Percentiles rank a stretch among this genome's conserved stretches.
These are phyloP conservation scores for Rhagoletis pomonella DNA, from an alignment of 1,140 invertebrate species.

Conservation along the genomic window DNA sequence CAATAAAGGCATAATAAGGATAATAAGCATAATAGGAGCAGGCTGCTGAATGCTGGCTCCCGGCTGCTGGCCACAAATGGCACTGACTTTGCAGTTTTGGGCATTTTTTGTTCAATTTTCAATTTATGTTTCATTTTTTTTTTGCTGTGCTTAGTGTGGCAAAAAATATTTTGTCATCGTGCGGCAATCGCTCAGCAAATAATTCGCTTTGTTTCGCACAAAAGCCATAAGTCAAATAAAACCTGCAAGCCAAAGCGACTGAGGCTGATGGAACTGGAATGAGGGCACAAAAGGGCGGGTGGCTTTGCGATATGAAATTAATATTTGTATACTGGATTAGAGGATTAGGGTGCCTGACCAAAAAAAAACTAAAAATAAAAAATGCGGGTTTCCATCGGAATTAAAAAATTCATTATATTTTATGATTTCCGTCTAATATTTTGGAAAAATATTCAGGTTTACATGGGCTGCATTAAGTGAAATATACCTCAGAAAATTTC, in stretches of 20 bases:
- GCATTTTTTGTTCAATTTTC: neutral
- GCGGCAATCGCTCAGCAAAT: neutral
- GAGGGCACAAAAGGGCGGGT: neutral
- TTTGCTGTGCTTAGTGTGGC: neutral
- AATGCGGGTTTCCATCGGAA: no score
- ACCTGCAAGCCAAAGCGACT: neutral
- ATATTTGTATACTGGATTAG: no score
- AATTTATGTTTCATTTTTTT: neutral
- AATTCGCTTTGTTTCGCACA: neutral
- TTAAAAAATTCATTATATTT: no score
- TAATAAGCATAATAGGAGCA: conserved; percentile 40
- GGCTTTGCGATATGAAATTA: no score
- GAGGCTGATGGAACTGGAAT: neutral
- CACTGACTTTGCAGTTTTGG: neutral
- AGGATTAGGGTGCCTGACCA: no score
- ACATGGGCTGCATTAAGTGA: no score
- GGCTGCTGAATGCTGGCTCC: no score
- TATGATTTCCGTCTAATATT: no score
- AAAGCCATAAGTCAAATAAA: conserved; percentile 12
- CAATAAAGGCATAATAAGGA: conserved; percentile 46
- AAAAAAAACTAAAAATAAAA: no score
- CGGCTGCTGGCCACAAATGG: conserved; percentile 9
- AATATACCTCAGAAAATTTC: no score
- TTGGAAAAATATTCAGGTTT: no score
- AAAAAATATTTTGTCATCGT: conserved; percentile 42